Conservation (phyloP, 2,113 vertebrate genomes). For the Pipa parva region DNA sequence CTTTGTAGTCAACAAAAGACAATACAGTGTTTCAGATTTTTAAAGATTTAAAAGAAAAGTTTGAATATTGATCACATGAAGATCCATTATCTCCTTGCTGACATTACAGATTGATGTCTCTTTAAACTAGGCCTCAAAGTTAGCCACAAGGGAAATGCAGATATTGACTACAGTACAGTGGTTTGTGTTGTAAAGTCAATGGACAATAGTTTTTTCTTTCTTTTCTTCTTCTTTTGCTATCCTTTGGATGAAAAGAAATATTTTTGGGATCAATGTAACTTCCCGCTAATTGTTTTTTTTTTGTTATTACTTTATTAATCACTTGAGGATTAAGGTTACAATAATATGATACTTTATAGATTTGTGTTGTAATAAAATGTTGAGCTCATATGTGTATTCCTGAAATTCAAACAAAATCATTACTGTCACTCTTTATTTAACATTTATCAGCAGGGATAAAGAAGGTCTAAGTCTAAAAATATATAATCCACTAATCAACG, state of each 20-base stretch:
- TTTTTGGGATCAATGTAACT: slow-evolving; percentile 52
- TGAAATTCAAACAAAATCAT: slow-evolving; percentile 47
- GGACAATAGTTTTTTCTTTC: slow-evolving; percentile 51
- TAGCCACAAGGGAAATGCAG: slow-evolving; percentile 71
- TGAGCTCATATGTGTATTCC: slow-evolving; percentile 44
- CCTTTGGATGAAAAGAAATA: not conserved
- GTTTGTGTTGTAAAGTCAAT: slow-evolving; percentile 59
- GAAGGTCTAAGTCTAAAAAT: too few species aligned
- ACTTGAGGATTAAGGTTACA: slow-evolving; percentile 41
- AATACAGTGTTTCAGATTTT: slow-evolving; percentile 23
- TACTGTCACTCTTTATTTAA: not conserved
- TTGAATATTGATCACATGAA: slow-evolving; percentile 79
- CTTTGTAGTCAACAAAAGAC: slow-evolving; percentile 19
- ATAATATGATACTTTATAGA: slow-evolving; percentile 39
- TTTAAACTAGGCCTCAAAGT: slow-evolving; percentile 70
- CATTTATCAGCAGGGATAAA: too few species aligned
- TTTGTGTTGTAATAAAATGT: slow-evolving; percentile 52
- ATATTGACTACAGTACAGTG: slow-evolving; percentile 66
- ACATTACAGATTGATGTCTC: slow-evolving; percentile 81
- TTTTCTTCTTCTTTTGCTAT: fast-evolving
- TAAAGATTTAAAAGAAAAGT: slow-evolving; percentile 50
- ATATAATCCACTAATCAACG: too few species aligned
- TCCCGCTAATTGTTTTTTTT: slow-evolving; percentile 69
- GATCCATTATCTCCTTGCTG: slow-evolving; percentile 82
- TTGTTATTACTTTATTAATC: slow-evolving; percentile 65